Evolutionary conservation across 2,113 vertebrate genomes (phyloP), one percentile per base, ranked within the genome.

Genomic region (Chamaea fasciata): DNA sequence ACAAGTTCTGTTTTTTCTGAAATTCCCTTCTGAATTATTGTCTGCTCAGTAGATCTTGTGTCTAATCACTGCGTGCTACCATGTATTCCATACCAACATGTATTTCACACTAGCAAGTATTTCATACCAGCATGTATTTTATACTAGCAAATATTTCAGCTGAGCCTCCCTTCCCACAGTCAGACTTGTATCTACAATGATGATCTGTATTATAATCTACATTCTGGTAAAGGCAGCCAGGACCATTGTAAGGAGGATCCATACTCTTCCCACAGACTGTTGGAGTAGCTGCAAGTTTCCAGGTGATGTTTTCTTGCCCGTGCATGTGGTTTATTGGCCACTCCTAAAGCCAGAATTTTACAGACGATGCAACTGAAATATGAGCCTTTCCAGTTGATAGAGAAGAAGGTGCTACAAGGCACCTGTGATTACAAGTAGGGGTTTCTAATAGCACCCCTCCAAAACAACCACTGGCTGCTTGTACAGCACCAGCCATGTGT

Each of bases 41-140:
- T 33, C 57, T 76, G 56, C 11, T 89, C n/a, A 46, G 28, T 18
- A 71, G 22, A 56, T 46, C 41, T 53, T 44, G 28, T 69, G n/a
- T 52, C 41, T 67, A 56, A 64, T 11, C 22, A 13, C 8, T 0
- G 1, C 0, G 0, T n/a, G 5, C 27, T 71, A 39, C 35, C 13
- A 20, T 6, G 5, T 13, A 33, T 78, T 89, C 76, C n/a, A 79
- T 19, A 15, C 24, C 8, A 82, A 27, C 19, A 49, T 8, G 13
- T 24, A 65, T 53, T 35, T 56, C 57, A 77, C 15, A 12, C 12
- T 4, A 39, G 44, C 44, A 30, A 5, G 11, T 20, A 37, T 82
- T 83, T 80, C 53, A 81, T 23, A 47, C 35, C 23, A 44, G 30
- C n/a, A 56, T 11, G n/a, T 13, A 33, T 39, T 64, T 64, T 6